Evolutionary conservation across 1,140 invertebrate genomes (phyloP), one percentile per base, ranked within the genome.

Genomic region (Ceratosolen fusciceps): DNA sequence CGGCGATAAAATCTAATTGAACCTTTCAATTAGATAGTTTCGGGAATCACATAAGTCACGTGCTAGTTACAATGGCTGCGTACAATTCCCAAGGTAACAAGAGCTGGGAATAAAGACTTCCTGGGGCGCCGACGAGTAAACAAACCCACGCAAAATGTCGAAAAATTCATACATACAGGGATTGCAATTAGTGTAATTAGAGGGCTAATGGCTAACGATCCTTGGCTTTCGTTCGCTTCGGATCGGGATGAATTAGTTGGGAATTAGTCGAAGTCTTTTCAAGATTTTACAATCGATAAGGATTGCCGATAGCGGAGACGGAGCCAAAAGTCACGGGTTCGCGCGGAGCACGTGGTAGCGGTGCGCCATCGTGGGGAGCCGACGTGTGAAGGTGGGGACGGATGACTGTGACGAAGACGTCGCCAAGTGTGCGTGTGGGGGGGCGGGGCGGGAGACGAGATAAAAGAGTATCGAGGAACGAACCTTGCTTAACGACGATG

Each of bases 401-500:
- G n/a, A n/a, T n/a, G n/a, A n/a, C n/a, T n/a, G n/a, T n/a, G n/a
- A n/a, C n/a, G n/a, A n/a, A n/a, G n/a, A n/a, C n/a, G n/a, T n/a
- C n/a, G n/a, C n/a, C n/a, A n/a, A n/a, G n/a, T n/a, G n/a, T n/a
- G n/a, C 4, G 34, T 9, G 26, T 1, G 14, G 12, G 12, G 52
- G 8, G n/a, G 29, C 16, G 39, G 58, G 26, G 62, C 9, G 8
- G 7, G 16, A 37, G 29, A 2, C 5, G 4, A 58, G 39, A 14
- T 39, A 58, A 29, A 58, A 54, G 37, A 72, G 14, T 1, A n/a
- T n/a, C 29, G 31, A 1, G 12, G 34, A 86, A 89, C 88, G 81
- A 89, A 90, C 89, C 89, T 90, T 90, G 88, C 80, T 90, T 90
- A 85, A 90, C 85, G 83, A 89, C 87, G 86, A 90, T 88, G 80